Conservation (phyloP, 2,797 vertebrate genomes). For the Amblyopsis hoosieri region DNA sequence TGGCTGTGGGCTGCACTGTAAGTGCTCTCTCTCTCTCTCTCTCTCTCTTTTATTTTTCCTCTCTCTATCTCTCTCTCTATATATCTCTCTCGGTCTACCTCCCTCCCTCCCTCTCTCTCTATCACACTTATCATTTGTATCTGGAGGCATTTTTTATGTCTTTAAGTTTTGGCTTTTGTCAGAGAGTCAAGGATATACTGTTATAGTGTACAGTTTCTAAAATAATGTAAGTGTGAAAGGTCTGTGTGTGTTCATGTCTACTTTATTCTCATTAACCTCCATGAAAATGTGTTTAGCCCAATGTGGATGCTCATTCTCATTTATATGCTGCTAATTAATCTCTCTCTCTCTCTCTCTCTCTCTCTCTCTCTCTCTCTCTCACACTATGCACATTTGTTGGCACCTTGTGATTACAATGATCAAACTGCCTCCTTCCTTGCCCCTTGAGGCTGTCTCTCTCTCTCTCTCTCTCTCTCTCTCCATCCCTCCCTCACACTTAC, state of each 20-base stretch:
- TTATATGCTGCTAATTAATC: constrained; percentile 11
- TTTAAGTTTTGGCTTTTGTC: constrained; percentile 61
- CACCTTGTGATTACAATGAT: constrained; percentile 52
- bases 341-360: not conserved
- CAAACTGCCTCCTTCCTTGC: constrained; percentile 26
- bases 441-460: constrained; percentile 8
- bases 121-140: constrained; percentile 17
- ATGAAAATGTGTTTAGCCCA: constrained; percentile 9
- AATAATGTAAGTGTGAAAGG: constrained; percentile 25
- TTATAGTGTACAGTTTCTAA: constrained; percentile 42
- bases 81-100: too few relatives aligned
- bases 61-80: constrained; percentile 18
- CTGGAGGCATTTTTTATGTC: constrained; percentile 58
- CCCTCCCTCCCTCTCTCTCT: constrained; percentile 7
- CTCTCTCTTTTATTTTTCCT: constrained; percentile 19
- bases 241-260: not conserved
- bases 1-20: constrained; percentile 57
- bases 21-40: constrained; percentile 33
- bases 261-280: constrained; percentile 29
- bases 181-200: constrained; percentile 52
- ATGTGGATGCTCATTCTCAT: constrained; percentile 21
- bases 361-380: not conserved
- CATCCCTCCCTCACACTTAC: not conserved
- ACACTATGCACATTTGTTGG: constrained; percentile 9
- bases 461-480: constrained; percentile 1